A percentile compares a stretch with the other conserved stretches of the same genome.
Evolutionary conservation across 1,140 invertebrate genomes (phyloP).

Genomic region (Meteorus sp.): DNA sequence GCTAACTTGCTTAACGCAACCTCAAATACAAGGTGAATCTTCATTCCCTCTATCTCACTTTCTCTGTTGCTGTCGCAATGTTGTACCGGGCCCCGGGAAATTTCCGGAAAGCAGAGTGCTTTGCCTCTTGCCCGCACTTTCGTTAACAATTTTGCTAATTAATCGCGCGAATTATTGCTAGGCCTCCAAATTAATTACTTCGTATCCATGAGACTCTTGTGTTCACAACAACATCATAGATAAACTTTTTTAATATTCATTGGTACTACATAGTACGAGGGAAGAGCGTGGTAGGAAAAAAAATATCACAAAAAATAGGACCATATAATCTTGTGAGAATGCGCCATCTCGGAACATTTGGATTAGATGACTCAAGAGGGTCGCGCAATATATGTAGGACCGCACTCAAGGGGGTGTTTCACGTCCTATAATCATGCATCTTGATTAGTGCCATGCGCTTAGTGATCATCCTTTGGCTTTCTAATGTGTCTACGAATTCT

Average conservation of each 20-base stretch:
- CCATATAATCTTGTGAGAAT: background rate
- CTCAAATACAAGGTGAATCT: slow-evolving; percentile 51
- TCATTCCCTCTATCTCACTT: background rate
- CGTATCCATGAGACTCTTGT: background rate
- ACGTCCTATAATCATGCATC: slow-evolving; percentile 59
- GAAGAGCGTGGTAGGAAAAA: too few relatives aligned
- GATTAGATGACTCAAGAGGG: too few relatives aligned
- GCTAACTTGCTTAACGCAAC: slow-evolving; percentile 60
- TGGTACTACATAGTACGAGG: too few relatives aligned
- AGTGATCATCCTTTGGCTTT: slow-evolving; percentile 54
- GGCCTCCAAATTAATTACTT: slow-evolving; percentile 15
- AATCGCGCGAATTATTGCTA: slow-evolving; percentile 21
- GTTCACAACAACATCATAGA: too few relatives aligned
- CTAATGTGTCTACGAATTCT: slow-evolving; percentile 45
- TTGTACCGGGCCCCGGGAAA: slow-evolving; percentile 3
- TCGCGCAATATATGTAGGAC: background rate
- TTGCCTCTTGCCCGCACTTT: slow-evolving; percentile 12
- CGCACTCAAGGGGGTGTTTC: slow-evolving; percentile 36
- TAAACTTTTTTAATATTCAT: too few relatives aligned
- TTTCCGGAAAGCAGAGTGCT: slow-evolving; percentile 11
- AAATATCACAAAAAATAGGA: too few relatives aligned
- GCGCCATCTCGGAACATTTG: background rate
- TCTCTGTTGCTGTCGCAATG: background rate
- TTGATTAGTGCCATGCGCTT: slow-evolving; percentile 57
- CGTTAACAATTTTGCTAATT: slow-evolving; percentile 25